Evolutionary conservation across 53 echinoderm and acorn worm genomes (phyloP).

Genomic region (Patiria pectinifera): DNA sequence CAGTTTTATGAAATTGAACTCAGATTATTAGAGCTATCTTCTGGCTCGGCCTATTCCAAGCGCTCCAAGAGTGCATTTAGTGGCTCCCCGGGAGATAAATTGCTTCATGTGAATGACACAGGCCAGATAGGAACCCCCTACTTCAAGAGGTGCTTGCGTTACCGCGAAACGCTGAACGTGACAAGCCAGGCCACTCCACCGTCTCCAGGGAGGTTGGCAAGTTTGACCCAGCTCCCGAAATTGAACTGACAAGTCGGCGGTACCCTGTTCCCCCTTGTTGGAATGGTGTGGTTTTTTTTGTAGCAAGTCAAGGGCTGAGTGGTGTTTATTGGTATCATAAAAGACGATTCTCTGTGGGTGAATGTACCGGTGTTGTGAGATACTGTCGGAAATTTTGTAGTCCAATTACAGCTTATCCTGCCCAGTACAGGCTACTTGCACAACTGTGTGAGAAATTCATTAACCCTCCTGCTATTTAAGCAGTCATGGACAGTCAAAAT

Average conservation of each 20-base stretch:
- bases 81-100: constrained; percentile 18
- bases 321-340: neutral
- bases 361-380: too few relatives aligned
- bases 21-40: too few relatives aligned
- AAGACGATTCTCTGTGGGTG: too few relatives aligned
- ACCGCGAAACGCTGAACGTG: constrained; percentile 38
- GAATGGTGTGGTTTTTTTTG: neutral
- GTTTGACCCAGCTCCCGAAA: constrained; percentile 59
- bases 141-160: constrained; percentile 44
- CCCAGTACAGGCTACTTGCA: too few relatives aligned
- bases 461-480: too few relatives aligned
- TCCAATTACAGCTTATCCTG: too few relatives aligned
- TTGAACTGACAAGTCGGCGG: constrained; percentile 41
- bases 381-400: too few relatives aligned
- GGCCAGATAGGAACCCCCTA: constrained; percentile 30
- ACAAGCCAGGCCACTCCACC: constrained; percentile 41
- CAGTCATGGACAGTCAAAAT: too few relatives aligned
- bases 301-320: neutral
- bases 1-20: too few relatives aligned
- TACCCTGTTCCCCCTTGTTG: neutral
- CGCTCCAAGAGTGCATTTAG: neutral
- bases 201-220: constrained; percentile 31
- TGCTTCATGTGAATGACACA: constrained; percentile 43
- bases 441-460: too few relatives aligned
- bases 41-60: neutral